These are phyloP conservation scores for Adoxophyes honmai DNA, from an alignment of 1,140 invertebrate species.

Conservation along the genomic window DNA sequence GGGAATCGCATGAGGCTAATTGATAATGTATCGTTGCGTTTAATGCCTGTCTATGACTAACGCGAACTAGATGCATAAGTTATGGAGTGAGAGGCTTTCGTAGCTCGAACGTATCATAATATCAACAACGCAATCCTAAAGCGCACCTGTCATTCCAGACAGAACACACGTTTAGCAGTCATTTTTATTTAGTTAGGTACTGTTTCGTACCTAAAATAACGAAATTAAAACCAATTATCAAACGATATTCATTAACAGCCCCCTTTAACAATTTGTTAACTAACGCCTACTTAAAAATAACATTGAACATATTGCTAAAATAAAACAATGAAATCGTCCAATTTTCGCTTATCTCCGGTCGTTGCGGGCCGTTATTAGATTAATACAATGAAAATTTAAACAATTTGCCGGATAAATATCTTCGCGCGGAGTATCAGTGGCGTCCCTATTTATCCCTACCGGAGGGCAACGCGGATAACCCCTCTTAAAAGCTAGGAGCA, in stretches of 20 bases:
- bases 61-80: no score
- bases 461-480: constrained; percentile 74
- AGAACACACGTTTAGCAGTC: no score
- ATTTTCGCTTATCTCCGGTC: constrained; percentile 60
- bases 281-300: constrained; percentile 45
- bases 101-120: no score
- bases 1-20: not conserved
- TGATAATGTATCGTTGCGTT: constrained; percentile 1
- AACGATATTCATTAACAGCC: constrained; percentile 8
- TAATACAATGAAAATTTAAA: constrained; percentile 78
- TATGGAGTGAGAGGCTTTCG: no score
- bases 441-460: constrained; percentile 69
- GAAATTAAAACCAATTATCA: not conserved
- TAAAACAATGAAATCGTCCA: constrained; percentile 62
- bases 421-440: constrained; percentile 70
- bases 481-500: constrained; percentile 76
- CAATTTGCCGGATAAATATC: constrained; percentile 78
- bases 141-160: no score
- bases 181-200: no score
- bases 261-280: constrained; percentile 41
- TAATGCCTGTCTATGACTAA: no score
- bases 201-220: not conserved
- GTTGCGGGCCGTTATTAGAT: constrained; percentile 72
- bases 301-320: constrained; percentile 52
- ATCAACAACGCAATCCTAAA: no score